These are phyloP conservation scores for Python bivittatus DNA, from an alignment of 2,113 vertebrate species.

Conservation along the genomic window DNA sequence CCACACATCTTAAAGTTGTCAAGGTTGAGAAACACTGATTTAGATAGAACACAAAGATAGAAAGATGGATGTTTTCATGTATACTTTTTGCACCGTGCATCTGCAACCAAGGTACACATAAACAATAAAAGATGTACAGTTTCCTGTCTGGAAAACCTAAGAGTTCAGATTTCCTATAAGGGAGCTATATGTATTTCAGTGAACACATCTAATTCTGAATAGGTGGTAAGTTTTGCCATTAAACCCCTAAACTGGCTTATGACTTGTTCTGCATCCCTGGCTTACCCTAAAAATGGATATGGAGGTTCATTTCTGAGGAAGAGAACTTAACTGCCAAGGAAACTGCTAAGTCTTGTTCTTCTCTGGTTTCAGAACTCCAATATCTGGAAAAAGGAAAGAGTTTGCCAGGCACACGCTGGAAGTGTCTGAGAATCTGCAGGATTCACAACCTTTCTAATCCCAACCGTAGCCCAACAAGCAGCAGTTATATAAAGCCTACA, in stretches of 20 bases:
- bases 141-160: not conserved
- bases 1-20: not conserved
- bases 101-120: not conserved
- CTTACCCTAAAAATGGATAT: not conserved
- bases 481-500: not conserved
- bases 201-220: not conserved
- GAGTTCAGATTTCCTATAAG: not conserved
- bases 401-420: not conserved
- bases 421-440: not conserved
- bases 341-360: not conserved
- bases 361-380: not conserved
- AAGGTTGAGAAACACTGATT: not conserved
- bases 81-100: not conserved
- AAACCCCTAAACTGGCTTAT: not conserved
- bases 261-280: not conserved
- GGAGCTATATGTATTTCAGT: not conserved
- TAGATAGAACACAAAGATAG: not conserved
- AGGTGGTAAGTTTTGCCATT: not conserved
- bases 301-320: not conserved
- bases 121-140: not conserved
- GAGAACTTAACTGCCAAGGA: not conserved
- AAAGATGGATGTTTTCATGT: not conserved
- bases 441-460: not conserved
- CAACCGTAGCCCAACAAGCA: not conserved
- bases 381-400: not conserved